phyloP scores from a whole-genome alignment of 2,888 invertebrate genomes.

The Acanthosepion esculentum region DNA sequence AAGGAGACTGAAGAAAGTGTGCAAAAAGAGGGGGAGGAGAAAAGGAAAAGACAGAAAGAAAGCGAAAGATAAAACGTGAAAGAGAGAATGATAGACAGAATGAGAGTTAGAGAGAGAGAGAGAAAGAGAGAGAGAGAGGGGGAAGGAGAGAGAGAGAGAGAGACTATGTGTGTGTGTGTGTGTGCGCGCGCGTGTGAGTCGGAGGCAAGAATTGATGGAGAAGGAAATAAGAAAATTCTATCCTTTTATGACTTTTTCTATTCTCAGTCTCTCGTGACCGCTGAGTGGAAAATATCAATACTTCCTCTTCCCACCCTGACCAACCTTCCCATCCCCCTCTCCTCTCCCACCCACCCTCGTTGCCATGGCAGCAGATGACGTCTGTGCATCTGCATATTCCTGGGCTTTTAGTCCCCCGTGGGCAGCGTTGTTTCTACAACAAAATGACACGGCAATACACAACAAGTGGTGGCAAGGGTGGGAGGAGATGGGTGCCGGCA shows the following conservation, averaged over 20 bases:
- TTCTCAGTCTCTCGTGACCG: constrained; percentile 8
- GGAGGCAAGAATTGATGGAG: not conserved
- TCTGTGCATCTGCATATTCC: constrained; percentile 33
- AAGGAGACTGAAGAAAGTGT: too few relatives aligned
- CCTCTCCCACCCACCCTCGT: not conserved
- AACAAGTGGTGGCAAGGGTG: not conserved
- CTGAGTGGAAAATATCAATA: not conserved
- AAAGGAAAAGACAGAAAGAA: too few relatives aligned
- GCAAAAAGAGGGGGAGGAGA: too few relatives aligned
- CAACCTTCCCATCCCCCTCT: not conserved
- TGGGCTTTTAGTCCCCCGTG: constrained; percentile 18
- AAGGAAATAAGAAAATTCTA: not conserved
- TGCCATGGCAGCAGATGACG: constrained; percentile 33
- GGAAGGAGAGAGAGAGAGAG: too few relatives aligned
- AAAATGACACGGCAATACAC: not conserved
- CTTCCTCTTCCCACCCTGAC: not conserved
- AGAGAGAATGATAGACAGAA: too few relatives aligned
- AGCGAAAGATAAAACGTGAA: too few relatives aligned
- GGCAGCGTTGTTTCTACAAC: constrained; percentile 15
- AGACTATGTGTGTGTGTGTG: too few relatives aligned
- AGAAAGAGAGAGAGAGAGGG: too few relatives aligned
- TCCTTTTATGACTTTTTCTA: not conserved
- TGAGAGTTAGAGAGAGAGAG: too few relatives aligned
- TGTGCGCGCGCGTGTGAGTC: not conserved
- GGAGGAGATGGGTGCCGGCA: constrained; percentile 9